A percentile compares a stretch with the other conserved stretches of the same genome.
Conservation (phyloP, 2,888 invertebrate species). For the Andrena minutula region DNA sequence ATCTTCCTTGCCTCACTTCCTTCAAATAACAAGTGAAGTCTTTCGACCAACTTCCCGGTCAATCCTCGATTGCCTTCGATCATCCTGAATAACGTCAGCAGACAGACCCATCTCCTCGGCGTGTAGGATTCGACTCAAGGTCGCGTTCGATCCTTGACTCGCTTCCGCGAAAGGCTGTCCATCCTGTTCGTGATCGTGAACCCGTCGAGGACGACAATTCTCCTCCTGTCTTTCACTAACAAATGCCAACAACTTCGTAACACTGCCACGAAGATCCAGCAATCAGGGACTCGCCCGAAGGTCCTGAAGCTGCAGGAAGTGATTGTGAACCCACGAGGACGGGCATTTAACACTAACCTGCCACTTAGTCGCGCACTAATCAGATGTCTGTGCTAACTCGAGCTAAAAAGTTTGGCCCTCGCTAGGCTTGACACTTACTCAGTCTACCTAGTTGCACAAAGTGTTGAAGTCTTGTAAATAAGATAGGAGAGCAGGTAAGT, state of each 20-base stretch:
- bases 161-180: constrained; percentile 23
- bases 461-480: constrained; percentile 15
- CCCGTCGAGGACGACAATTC: constrained; percentile 44
- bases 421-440: no score
- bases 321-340: constrained; percentile 12
- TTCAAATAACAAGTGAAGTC: background rate
- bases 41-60: background rate
- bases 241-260: constrained; percentile 19
- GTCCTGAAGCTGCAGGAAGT: background rate
- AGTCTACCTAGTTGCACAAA: background rate
- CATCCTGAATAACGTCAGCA: constrained; percentile 2
- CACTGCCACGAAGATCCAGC: constrained; percentile 11
- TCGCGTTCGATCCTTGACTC: constrained; percentile 50
- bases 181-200: constrained; percentile 52
- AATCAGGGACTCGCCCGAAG: constrained; percentile 17
- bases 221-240: constrained; percentile 17
- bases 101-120: background rate
- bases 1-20: background rate
- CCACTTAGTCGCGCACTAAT: constrained; percentile 30
- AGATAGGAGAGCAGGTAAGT: constrained; percentile 25
- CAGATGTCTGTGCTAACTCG: constrained; percentile 22
- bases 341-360: background rate
- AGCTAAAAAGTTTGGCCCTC: background rate
- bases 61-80: background rate
- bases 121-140: constrained; percentile 47